Conservation (phyloP, 2,888 invertebrate genomes). For the Bellardia bayeri region DNA sequence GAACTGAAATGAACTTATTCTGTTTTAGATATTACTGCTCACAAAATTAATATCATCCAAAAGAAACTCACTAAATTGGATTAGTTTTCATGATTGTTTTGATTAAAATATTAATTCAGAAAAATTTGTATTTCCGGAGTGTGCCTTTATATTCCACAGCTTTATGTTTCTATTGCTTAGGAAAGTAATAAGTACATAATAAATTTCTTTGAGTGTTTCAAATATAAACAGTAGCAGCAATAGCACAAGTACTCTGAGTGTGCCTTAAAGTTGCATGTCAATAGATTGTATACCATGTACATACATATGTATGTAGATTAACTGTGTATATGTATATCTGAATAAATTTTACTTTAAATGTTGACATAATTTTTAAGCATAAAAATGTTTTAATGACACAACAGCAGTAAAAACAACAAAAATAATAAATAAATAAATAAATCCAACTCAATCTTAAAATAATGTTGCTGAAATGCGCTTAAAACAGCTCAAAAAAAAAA, state of each 20-base stretch:
- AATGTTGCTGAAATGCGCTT: background rate
- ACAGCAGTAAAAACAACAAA: conserved; percentile 20
- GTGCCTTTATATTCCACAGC: too few species aligned
- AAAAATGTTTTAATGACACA: conserved; percentile 61
- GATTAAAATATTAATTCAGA: too few species aligned
- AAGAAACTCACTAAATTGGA: too few species aligned
- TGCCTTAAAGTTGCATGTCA: conserved; percentile 69
- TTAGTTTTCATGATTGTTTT: too few species aligned
- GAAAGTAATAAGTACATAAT: too few species aligned
- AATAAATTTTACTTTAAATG: conserved; percentile 27
- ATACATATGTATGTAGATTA: background rate
- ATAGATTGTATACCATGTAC: conserved; percentile 6
- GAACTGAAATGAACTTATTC: too few species aligned
- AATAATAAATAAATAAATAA: background rate
- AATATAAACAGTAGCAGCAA: background rate
- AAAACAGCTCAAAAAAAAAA: conserved; percentile 17
- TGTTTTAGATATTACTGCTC: too few species aligned
- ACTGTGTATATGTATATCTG: background rate
- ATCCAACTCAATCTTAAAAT: conserved; percentile 21
- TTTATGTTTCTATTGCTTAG: too few species aligned
- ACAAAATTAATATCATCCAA: too few species aligned
- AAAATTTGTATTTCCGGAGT: too few species aligned
- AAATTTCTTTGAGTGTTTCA: conserved; percentile 16
- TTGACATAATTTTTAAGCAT: conserved; percentile 51
- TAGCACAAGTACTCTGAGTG: background rate